Evolutionary conservation across 2,888 invertebrate species (phyloP).

Genomic region (Philonicus albiceps): DNA sequence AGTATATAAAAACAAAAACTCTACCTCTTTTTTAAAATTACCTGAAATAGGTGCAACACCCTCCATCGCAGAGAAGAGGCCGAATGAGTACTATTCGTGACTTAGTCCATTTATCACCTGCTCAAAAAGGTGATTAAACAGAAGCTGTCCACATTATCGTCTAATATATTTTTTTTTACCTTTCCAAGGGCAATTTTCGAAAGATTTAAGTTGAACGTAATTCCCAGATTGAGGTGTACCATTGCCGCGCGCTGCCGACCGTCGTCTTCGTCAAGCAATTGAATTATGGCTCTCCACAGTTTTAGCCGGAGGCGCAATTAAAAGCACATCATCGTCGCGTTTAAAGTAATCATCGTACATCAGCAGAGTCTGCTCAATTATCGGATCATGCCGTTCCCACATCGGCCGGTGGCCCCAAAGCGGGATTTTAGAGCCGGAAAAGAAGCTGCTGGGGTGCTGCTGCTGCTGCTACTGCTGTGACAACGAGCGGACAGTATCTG

Average conservation of each 20-base stretch:
- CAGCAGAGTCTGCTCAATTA: slow-evolving; percentile 15
- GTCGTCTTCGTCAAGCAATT: background rate
- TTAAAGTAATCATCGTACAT: slow-evolving; percentile 18
- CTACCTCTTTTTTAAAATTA: background rate
- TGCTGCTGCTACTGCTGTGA: background rate
- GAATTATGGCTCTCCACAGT: background rate
- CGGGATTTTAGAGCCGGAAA: background rate
- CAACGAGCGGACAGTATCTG: background rate
- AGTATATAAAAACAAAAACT: background rate
- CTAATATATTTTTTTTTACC: background rate
- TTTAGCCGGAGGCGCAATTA: slow-evolving; percentile 17
- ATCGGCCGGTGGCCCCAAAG: background rate
- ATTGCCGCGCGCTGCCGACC: background rate
- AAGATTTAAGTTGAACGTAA: background rate
- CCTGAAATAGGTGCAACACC: background rate
- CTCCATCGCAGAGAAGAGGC: background rate
- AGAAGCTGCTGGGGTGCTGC: background rate
- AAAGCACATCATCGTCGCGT: slow-evolving; percentile 19
- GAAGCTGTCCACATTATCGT: slow-evolving; percentile 13
- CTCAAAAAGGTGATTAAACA: background rate
- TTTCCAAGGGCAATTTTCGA: background rate
- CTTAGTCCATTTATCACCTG: background rate
- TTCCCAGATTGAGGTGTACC: background rate
- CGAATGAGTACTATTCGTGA: background rate
- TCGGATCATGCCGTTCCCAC: slow-evolving; percentile 31